phyloP scores from a whole-genome alignment of 2,113 vertebrate species.

The Perca fluviatilis region DNA sequence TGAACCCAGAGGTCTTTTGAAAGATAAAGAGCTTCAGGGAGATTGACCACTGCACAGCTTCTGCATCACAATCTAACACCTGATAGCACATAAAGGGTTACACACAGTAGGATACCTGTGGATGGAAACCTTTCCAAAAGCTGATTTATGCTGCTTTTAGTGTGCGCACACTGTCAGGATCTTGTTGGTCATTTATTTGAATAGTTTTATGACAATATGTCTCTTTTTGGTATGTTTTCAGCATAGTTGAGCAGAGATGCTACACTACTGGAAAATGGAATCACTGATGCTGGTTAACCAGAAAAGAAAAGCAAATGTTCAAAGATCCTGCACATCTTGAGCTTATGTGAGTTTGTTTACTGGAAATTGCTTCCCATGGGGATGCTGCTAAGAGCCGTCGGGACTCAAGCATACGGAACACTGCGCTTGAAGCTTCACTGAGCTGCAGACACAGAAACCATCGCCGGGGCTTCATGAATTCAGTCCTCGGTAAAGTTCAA shows the following conservation, averaged over 20 bases:
- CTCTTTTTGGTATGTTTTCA: not conserved
- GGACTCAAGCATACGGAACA: slow-evolving; percentile 1
- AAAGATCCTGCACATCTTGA: not conserved
- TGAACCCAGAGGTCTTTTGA: slow-evolving; percentile 54
- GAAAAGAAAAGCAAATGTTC: slow-evolving; percentile 5
- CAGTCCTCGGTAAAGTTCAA: not conserved
- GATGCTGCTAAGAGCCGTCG: not conserved
- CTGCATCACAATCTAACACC: not conserved
- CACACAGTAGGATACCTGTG: not conserved
- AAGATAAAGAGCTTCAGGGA: slow-evolving; percentile 49
- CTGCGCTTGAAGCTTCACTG: slow-evolving; percentile 9
- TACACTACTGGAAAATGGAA: not conserved
- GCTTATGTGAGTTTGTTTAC: slow-evolving; percentile 25
- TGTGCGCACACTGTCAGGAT: too few species aligned
- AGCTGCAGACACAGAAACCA: slow-evolving; percentile 14
- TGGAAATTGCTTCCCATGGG: not conserved
- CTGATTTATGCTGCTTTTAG: not conserved
- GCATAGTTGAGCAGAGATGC: not conserved
- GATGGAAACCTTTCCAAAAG: not conserved
- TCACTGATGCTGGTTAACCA: not conserved
- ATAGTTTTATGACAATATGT: not conserved
- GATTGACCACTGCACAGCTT: slow-evolving; percentile 15
- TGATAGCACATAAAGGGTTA: not conserved
- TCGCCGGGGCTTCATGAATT: not conserved
- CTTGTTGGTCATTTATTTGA: not conserved